These are phyloP conservation scores for Synergus gifuensis DNA, from an alignment of 2,888 invertebrate genomes.

Conservation along the genomic window DNA sequence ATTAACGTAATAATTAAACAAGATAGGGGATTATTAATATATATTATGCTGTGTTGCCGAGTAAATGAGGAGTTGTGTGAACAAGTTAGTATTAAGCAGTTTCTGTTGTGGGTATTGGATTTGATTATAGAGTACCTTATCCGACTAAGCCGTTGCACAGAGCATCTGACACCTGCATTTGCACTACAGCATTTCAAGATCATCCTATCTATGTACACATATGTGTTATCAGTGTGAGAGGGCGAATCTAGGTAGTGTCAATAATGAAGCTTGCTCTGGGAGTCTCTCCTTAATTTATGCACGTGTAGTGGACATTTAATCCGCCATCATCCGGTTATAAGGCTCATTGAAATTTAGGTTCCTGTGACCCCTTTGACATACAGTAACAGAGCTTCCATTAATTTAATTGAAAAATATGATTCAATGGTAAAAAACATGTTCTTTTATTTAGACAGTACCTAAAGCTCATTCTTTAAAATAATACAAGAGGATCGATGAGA, in stretches of 20 bases:
- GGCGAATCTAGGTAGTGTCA: constrained; percentile 53
- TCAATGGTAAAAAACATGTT: too few species aligned
- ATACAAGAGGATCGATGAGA: too few species aligned
- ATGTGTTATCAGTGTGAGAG: constrained; percentile 28
- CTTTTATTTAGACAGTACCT: too few species aligned
- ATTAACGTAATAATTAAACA: constrained; percentile 30
- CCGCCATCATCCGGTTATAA: constrained; percentile 43
- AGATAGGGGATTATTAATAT: constrained; percentile 6
- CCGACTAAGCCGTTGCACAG: constrained; percentile 24
- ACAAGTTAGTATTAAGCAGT: constrained; percentile 25
- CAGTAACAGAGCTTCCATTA: background rate
- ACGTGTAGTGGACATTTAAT: constrained; percentile 52
- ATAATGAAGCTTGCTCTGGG: constrained; percentile 59
- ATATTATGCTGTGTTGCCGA: background rate
- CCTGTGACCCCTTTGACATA: constrained; percentile 11
- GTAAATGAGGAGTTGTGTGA: constrained; percentile 7
- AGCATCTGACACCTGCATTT: constrained; percentile 39
- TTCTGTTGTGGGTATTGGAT: constrained; percentile 27
- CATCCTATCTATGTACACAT: constrained; percentile 32
- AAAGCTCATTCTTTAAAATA: too few species aligned
- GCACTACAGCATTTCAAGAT: constrained; percentile 35
- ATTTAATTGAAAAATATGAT: background rate
- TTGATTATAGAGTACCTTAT: constrained; percentile 37
- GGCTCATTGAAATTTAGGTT: constrained; percentile 35
- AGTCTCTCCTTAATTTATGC: constrained; percentile 64